Evolutionary conservation across 2,797 vertebrate genomes (phyloP), one percentile per base, ranked within the genome.

Genomic region (Botia almorhae): DNA sequence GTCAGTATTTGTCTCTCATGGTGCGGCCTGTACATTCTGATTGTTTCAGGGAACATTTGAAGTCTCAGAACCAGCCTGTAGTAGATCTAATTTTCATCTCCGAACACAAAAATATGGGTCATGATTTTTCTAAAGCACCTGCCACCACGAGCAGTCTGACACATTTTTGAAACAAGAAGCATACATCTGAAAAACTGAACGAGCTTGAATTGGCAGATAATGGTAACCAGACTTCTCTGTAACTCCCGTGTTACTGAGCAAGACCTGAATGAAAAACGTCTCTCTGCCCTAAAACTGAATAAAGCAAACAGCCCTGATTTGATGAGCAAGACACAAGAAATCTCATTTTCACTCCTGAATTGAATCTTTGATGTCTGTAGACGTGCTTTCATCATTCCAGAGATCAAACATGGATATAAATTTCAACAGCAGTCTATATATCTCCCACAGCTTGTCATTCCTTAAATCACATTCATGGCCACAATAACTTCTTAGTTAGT

Each of bases 61-160:
- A 67, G 60, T 73, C 60, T 73, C 36, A 29, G 65, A 73, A 80
- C 69, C 72, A 80, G 60, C 26, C 78, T 73, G 78, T 65, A 65
- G 78, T 50, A 12, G 69, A 69, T 65, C 78, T 73, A 16, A 80
- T 73, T 80, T 80, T 80, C 61, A 73, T 33, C 73, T 80, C 21
- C 56, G 78, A 80, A 80, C 58, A 67, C 60, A 56, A 33, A 73
- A 55, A 73, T 80, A 60, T 58, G 78, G 50, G 46, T 73, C 19
- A 80, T 69, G 50, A 50, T 65, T 73, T 61, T 69, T 80, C 69
- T 48, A 58, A 80, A 56, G 55, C 78, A 43, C 60, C 69, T 48
- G 21, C 50, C 69, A 67, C 36, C 21, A 21, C 2, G 50, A 73
- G 56, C 69, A 46, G 69, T 63, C 69, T 80, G 78, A 33, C 78